Conservation (phyloP, 35 echinoderm and acorn worm species). For the Antedon bifida region DNA sequence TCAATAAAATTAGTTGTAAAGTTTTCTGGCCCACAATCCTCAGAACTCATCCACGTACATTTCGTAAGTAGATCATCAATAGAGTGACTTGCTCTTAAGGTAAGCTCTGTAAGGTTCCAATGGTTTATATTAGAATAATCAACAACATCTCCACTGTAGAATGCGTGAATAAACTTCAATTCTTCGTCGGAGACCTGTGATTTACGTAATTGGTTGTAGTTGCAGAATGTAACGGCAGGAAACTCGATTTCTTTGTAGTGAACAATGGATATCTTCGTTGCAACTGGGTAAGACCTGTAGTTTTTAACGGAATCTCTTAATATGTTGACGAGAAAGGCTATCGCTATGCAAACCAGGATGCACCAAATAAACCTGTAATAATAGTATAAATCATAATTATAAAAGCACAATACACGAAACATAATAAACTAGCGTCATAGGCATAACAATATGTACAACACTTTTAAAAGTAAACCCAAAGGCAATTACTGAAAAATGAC, state of each 20-base stretch:
- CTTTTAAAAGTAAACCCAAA: too few species aligned
- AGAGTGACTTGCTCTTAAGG: not conserved
- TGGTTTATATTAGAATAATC: not conserved
- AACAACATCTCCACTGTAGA: not conserved
- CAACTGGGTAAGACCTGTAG: not conserved
- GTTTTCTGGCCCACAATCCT: slow-evolving; percentile 3
- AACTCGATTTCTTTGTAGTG: not conserved
- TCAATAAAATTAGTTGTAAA: slow-evolving; percentile 18
- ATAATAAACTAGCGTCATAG: too few species aligned
- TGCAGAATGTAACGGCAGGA: slow-evolving; percentile 33
- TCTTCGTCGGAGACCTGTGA: not conserved
- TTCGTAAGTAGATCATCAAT: not conserved
- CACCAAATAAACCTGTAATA: not conserved
- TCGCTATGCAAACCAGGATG: not conserved
- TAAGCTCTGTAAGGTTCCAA: not conserved
- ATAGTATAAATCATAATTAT: too few species aligned
- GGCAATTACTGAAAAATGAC: too few species aligned
- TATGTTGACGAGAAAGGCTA: not conserved
- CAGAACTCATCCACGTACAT: not conserved
- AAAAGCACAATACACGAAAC: too few species aligned
- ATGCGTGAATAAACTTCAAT: not conserved
- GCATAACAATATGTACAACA: too few species aligned
- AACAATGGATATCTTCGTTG: not conserved
- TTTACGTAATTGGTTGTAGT: slow-evolving; percentile 33
- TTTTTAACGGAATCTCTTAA: not conserved